Evolutionary conservation across 92 coral and sea anemone species (phyloP).

Genomic region (Heteractis magnifica): DNA sequence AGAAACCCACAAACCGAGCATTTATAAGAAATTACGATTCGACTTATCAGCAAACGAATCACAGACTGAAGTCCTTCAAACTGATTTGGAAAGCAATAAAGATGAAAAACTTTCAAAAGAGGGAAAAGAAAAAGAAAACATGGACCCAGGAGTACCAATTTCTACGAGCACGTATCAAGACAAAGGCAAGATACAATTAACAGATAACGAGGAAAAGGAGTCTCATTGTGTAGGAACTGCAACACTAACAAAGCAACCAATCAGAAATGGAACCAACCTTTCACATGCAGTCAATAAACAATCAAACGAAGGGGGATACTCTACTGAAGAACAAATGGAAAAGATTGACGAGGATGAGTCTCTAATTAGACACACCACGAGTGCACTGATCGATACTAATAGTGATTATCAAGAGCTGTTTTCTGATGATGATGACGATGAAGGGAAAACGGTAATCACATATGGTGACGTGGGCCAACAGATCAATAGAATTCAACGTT

Average conservation of each 20-base stretch:
- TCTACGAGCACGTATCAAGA: not conserved
- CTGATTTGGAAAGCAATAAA: not conserved
- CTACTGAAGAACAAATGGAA: not conserved
- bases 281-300: not conserved
- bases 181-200: not conserved
- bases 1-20: not conserved
- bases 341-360: not conserved
- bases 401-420: constrained; percentile 49
- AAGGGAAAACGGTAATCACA: constrained; percentile 5
- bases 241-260: not conserved
- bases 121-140: not conserved
- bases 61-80: not conserved
- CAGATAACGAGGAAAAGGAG: not conserved
- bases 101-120: not conserved
- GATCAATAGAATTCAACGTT: constrained; percentile 67
- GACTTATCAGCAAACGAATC: constrained; percentile 3
- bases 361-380: not conserved
- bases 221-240: not conserved
- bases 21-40: constrained; percentile 18
- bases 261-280: not conserved
- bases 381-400: not conserved
- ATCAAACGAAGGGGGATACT: not conserved
- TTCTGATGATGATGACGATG: constrained; percentile 67
- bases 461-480: constrained; percentile 64
- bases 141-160: not conserved